Evolutionary conservation across 1,140 invertebrate species (phyloP).

Genomic region (Formica exsecta): DNA sequence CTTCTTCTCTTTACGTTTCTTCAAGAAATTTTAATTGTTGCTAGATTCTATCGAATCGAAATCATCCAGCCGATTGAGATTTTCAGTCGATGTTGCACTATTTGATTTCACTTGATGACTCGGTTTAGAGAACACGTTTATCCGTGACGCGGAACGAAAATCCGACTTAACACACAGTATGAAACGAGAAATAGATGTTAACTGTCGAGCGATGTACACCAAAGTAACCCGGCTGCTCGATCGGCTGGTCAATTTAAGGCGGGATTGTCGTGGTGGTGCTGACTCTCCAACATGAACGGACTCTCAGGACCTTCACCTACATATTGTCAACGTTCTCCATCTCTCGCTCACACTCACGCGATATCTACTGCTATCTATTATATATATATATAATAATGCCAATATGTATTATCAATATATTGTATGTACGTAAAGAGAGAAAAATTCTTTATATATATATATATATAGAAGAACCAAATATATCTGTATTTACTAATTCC

Average conservation of each 20-base stretch:
- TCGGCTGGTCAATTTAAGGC: constrained; percentile 78
- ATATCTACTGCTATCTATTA: not conserved
- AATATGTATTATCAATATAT: too few species aligned
- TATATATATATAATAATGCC: too few species aligned
- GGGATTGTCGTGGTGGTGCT: constrained; percentile 62
- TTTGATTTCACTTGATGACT: not conserved
- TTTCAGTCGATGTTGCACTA: not conserved
- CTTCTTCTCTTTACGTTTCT: not conserved
- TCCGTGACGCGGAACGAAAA: not conserved
- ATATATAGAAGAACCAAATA: too few species aligned
- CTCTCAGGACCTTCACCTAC: constrained; percentile 66
- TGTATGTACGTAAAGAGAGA: too few species aligned
- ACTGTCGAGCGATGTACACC: constrained; percentile 71
- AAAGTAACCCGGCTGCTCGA: constrained; percentile 78
- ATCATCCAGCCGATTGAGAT: not conserved
- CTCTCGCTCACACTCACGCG: constrained; percentile 2
- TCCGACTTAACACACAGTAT: not conserved
- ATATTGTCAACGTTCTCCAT: constrained; percentile 33
- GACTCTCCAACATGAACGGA: constrained; percentile 33
- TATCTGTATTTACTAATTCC: not conserved
- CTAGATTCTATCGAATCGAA: constrained; percentile 25
- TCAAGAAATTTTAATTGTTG: constrained; percentile 6
- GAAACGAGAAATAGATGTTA: constrained; percentile 37
- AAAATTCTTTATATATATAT: too few species aligned
- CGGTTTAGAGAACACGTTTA: constrained; percentile 1